Evolutionary conservation across 2,888 invertebrate species (phyloP).

Genomic region (Eupithecia dodoneata): DNA sequence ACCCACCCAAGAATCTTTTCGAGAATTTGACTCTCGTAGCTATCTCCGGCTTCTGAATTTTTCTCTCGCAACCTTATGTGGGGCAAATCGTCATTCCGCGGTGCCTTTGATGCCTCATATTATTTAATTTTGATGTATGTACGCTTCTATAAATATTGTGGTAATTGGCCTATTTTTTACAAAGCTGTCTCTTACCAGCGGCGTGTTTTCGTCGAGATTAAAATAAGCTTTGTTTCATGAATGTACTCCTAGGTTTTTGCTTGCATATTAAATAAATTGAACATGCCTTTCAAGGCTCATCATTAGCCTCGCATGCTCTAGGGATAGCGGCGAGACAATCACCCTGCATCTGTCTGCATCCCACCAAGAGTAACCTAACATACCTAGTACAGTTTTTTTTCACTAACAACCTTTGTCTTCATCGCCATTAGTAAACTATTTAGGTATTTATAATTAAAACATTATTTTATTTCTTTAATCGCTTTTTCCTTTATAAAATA

Average conservation of each 20-base stretch:
- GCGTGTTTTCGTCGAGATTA: constrained; percentile 28
- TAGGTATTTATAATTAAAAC: too few species aligned
- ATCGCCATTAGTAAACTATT: too few species aligned
- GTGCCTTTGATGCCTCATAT: constrained; percentile 74
- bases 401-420: too few species aligned
- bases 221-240: constrained; percentile 15
- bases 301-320: neutral
- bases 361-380: too few species aligned
- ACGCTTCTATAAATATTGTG: constrained; percentile 55
- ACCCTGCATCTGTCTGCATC: neutral
- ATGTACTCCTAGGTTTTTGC: constrained; percentile 2
- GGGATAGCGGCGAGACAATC: neutral
- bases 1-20: neutral
- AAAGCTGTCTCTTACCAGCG: constrained; percentile 24
- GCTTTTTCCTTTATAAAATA: neutral
- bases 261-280: constrained; percentile 6
- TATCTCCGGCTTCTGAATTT: constrained; percentile 25
- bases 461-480: too few species aligned
- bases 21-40: neutral
- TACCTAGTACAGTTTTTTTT: too few species aligned
- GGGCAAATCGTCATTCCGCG: constrained; percentile 82
- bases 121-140: constrained; percentile 75
- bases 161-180: constrained; percentile 44
- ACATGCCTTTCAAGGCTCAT: neutral
- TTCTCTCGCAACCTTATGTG: constrained; percentile 28